phyloP scores from a whole-genome alignment of 2,113 vertebrate species.

The Muntiacus muntjak region DNA sequence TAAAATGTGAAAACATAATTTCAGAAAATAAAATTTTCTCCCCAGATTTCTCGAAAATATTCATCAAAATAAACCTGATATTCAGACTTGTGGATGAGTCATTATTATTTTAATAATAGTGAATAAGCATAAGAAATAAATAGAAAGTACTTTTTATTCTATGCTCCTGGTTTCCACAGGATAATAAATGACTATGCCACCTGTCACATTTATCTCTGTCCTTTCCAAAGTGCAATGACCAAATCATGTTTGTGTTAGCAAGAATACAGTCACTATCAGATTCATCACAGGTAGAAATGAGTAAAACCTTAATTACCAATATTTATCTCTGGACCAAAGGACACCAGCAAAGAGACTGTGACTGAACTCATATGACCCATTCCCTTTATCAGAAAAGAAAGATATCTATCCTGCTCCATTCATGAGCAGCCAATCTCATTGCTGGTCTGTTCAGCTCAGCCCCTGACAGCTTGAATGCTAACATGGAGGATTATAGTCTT shows the following conservation, averaged over 20 bases:
- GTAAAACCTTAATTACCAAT: neutral
- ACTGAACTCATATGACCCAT: neutral
- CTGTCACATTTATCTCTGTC: neutral
- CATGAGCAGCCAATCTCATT: neutral
- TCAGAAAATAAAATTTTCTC: neutral
- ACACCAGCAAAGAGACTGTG: neutral
- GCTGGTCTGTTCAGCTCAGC: neutral
- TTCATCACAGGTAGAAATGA: neutral
- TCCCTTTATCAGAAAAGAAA: neutral
- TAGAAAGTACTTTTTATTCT: neutral
- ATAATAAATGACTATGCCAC: neutral
- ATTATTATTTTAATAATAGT: neutral
- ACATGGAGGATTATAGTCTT: neutral
- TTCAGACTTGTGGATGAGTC: neutral
- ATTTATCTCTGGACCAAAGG: neutral
- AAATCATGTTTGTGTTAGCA: neutral
- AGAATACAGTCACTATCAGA: neutral
- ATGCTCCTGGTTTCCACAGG: neutral
- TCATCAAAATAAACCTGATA: neutral
- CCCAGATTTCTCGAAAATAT: neutral
- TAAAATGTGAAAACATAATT: neutral
- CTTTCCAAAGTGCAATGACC: neutral
- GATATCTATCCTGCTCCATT: neutral
- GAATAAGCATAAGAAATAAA: neutral
- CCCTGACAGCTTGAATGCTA: neutral